Conservation (phyloP, 92 coral and sea anemone genomes). For the Metridium senile region DNA sequence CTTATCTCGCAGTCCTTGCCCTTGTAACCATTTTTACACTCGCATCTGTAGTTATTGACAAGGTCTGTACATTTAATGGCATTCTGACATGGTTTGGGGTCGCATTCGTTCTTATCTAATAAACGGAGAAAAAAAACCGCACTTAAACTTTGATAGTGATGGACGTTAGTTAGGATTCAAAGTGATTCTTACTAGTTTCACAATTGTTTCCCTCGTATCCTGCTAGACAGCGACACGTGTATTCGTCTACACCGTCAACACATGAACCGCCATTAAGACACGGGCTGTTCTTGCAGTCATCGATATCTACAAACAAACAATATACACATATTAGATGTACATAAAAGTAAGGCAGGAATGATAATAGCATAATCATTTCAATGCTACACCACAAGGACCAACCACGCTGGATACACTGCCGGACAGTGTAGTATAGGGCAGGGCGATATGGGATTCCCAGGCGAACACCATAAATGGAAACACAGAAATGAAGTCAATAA, state of each 20-base stretch:
- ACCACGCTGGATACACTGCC: too few relatives aligned
- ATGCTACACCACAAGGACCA: too few relatives aligned
- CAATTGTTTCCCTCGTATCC: neutral
- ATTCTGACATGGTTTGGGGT: neutral
- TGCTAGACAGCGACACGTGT: neutral
- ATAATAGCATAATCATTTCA: too few relatives aligned
- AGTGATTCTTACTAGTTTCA: neutral
- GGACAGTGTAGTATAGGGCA: too few relatives aligned
- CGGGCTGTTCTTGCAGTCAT: neutral
- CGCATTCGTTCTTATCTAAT: neutral
- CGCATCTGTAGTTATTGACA: neutral
- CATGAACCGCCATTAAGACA: neutral
- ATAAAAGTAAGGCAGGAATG: too few relatives aligned
- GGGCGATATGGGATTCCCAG: too few relatives aligned
- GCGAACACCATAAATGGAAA: too few relatives aligned
- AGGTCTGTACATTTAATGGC: neutral
- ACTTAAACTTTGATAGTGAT: too few relatives aligned
- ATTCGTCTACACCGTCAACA: neutral
- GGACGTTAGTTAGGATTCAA: too few relatives aligned
- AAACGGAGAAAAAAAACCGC: neutral
- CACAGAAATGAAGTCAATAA: too few relatives aligned
- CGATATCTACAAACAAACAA: slow-evolving; percentile 1
- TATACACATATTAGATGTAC: too few relatives aligned
- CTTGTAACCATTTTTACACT: neutral
- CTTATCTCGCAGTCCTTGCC: neutral